Evolutionary conservation across 2,113 vertebrate species (phyloP), one percentile per base, ranked within the genome.

Genomic region (Lutjanus erythropterus): DNA sequence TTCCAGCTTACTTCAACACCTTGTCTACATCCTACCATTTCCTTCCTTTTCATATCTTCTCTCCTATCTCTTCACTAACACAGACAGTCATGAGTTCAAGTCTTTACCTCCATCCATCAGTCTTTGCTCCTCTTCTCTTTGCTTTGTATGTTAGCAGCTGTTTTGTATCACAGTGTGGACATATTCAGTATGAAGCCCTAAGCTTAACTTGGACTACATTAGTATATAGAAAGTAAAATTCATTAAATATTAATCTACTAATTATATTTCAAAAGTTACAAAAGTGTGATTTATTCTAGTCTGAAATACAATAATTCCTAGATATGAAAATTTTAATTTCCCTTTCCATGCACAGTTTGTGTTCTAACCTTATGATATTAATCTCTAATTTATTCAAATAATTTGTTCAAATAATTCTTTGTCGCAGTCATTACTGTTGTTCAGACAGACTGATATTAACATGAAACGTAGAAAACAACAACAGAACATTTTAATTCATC

Each of bases 331-430:
- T 75, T 80, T 73, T 83, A 70, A 83, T 89, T 87, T 81, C 59
- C 44, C 47, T 86, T 59, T 76, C 66, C n/a, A 16, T 23, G 50
- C 71, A 37, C 77, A 77, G 72, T 88, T 80, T 88, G 75, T 83
- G 52, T 85, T 83, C 69, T 65, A 79, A 81, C 81, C 72, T 67
- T 58, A 4, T 58, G 85, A 89, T 89, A 77, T 55, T 29, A 39
- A 88, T 89, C 78, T 86, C 66, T 81, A 56, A 88, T 90, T 87
- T 87, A 85, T 88, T 87, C 65, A 84, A 84, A 85, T 80, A 79
- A 78, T 80, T 86, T 71, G 74, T 81, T 89, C 71, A 81, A 73
- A 80, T 81, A 60, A 35, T 76, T 77, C 61, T 81, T 84, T 83
- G 70, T 80, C 27, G 37, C 69, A 15, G 71, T 84, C 74, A 64